Evolutionary conservation across 2,113 vertebrate species (phyloP), one percentile per base, ranked within the genome.

Genomic region (Gnathochromis pfefferi): DNA sequence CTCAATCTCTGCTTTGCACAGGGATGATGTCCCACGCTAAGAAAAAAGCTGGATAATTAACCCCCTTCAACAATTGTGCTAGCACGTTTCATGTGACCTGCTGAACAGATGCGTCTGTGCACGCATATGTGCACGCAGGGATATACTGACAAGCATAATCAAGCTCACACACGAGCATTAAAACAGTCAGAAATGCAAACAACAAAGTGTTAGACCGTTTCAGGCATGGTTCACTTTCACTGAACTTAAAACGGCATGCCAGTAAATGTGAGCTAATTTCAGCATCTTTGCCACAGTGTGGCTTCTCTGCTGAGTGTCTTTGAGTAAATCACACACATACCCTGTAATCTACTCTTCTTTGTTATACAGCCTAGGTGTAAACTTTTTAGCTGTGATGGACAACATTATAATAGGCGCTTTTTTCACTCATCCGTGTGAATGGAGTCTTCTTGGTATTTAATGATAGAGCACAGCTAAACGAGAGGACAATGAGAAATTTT

Each of bases 21-120:
- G 90, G 91, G 85, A 88, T 65, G 83, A 84, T 86, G 89, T 91
- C 91, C 85, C 94, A 91, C 80, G 85, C 85, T 81, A 93, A 87
- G 92, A 94, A 95, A 88, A 94, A 94, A 93, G 85, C 83, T 7
- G 88, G 84, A 93, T 95, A 94, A 96, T 94, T 92, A 87, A 94
- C 89, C 87, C 89, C 92, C 90, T 84, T 90, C 88, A 88, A 89
- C 85, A 87, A 91, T 85, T 91, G 54, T 40, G 19, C 81, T 88
- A 28, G 70, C 86, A 23, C 40, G 23, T 92, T 92, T 90, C 91
- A 82, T 45, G 47, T 38, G 42, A 82, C 63, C 93, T 68, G 81
- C 87, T 78, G 90, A 85, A 85, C 82, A 75, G 55, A 73, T 84
- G 75, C 42, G 1, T 42, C 81, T 75, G 83, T 81, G 58, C 54